phyloP scores from a whole-genome alignment of 2,888 invertebrate genomes.

The Drosophila nr. fundita region DNA sequence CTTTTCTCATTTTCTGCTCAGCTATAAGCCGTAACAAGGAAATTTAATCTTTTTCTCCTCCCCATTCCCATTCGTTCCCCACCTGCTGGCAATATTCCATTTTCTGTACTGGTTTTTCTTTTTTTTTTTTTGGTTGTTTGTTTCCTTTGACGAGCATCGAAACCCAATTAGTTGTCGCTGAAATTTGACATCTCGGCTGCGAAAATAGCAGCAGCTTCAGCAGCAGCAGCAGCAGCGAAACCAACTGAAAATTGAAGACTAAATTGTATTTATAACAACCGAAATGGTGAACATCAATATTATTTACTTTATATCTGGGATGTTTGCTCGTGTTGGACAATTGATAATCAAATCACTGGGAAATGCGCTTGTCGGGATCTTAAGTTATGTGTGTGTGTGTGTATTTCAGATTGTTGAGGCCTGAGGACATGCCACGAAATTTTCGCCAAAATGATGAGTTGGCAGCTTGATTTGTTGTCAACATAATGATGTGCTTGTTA shows the following conservation, averaged over 20 bases:
- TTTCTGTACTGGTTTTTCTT: constrained; percentile 1
- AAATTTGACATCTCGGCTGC: constrained; percentile 62
- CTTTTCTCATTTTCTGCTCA: constrained; percentile 55
- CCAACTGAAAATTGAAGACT: constrained; percentile 64
- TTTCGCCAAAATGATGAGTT: constrained; percentile 16
- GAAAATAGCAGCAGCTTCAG: constrained; percentile 19
- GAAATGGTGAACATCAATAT: constrained; percentile 41
- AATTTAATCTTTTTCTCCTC: constrained; percentile 74
- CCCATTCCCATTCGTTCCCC: constrained; percentile 44
- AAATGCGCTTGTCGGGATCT: constrained; percentile 10
- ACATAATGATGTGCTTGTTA: constrained; percentile 33
- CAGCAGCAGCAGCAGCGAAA: constrained; percentile 23
- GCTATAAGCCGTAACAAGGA: constrained; percentile 69
- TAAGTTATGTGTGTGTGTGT: constrained; percentile 2
- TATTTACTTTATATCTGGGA: constrained; percentile 22
- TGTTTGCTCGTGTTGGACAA: constrained; percentile 30
- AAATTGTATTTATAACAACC: constrained; percentile 69
- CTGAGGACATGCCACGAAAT: constrained; percentile 5
- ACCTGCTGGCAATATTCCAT: constrained; percentile 47
- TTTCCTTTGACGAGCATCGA: constrained; percentile 53
- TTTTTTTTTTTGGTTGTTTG: constrained; percentile 16
- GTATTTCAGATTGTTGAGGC: constrained; percentile 20
- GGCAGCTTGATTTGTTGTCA: constrained; percentile 19
- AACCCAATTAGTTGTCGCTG: constrained; percentile 75
- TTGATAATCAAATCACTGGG: constrained; percentile 60